phyloP scores from a whole-genome alignment of 1,140 invertebrate species.

The Conus betulinus region DNA sequence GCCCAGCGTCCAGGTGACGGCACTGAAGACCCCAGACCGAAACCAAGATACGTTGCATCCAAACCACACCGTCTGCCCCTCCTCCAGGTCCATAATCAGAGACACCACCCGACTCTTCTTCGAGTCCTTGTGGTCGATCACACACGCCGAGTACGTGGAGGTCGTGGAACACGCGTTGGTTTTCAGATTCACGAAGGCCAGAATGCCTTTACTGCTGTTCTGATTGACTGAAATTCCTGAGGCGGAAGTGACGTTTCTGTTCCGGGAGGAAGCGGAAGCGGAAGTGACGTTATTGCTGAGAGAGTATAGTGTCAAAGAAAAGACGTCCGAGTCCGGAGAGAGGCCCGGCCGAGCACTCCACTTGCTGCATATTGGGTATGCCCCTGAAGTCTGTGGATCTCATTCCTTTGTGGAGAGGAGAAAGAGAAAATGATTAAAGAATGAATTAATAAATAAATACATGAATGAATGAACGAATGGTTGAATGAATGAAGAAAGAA shows the following conservation, averaged over 20 bases:
- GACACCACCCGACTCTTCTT: conserved; percentile 7
- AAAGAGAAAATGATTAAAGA: too few species aligned
- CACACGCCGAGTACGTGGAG: neutral
- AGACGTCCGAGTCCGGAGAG: conserved; percentile 6
- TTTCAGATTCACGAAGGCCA: conserved; percentile 29
- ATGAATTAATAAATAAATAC: too few species aligned
- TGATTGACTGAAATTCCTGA: too few species aligned
- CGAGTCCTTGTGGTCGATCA: neutral
- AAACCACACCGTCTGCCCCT: neutral
- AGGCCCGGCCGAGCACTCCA: conserved; percentile 14
- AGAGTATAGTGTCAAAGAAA: conserved; percentile 18
- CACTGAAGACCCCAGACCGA: neutral
- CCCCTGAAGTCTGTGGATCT: conserved; percentile 1
- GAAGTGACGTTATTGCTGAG: too few species aligned
- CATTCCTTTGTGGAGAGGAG: neutral
- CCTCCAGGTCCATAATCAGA: conserved; percentile 11
- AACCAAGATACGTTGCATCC: conserved; percentile 27
- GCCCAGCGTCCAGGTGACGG: neutral
- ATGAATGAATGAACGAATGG: too few species aligned
- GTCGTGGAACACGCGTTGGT: conserved; percentile 20
- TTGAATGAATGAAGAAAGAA: neutral
- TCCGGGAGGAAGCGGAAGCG: too few species aligned
- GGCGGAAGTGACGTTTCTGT: too few species aligned
- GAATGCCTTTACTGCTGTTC: neutral
- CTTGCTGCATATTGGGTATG: conserved; percentile 1